A percentile compares a stretch with the other conserved stretches of the same genome.
phyloP scores from a whole-genome alignment of 2,113 vertebrate species.

The Oryzias melastigma region DNA sequence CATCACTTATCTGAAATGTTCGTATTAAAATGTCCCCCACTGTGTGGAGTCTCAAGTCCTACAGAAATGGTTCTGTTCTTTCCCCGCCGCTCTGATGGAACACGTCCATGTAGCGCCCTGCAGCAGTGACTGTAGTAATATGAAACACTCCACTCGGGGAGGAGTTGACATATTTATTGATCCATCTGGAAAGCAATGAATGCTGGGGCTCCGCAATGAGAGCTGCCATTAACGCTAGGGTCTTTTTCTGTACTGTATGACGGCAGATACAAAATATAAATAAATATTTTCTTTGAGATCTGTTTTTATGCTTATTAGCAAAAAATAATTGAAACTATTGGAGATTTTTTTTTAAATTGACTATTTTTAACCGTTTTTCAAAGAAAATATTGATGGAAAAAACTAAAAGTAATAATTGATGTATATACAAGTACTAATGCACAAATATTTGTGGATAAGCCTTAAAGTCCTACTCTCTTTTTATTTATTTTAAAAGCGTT shows the following conservation, averaged over 20 bases:
- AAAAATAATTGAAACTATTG: too few relatives aligned
- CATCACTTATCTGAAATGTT: too few relatives aligned
- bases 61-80: background rate
- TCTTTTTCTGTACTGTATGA: background rate
- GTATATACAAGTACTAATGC: too few relatives aligned
- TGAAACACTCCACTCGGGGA: conserved; percentile 43
- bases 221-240: background rate
- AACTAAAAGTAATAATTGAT: too few relatives aligned
- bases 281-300: too few relatives aligned
- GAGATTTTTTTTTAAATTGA: too few relatives aligned
- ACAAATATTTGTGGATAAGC: too few relatives aligned
- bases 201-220: conserved; percentile 27
- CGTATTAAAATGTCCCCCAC: background rate
- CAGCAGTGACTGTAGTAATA: conserved; percentile 22
- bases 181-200: conserved; percentile 44
- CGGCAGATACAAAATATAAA: background rate
- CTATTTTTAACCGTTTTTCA: too few relatives aligned
- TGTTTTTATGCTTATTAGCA: background rate
- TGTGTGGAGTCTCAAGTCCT: conserved; percentile 3
- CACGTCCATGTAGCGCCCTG: conserved; percentile 20
- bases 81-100: background rate
- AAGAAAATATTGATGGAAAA: too few relatives aligned
- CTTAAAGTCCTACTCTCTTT: too few relatives aligned
- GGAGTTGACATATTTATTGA: conserved; percentile 63
- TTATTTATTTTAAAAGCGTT: too few relatives aligned